Percentiles rank a stretch among this genome's conserved stretches.
These are phyloP conservation scores for Equus quagga DNA, from an alignment of 2,113 vertebrate species.

Conservation along the genomic window DNA sequence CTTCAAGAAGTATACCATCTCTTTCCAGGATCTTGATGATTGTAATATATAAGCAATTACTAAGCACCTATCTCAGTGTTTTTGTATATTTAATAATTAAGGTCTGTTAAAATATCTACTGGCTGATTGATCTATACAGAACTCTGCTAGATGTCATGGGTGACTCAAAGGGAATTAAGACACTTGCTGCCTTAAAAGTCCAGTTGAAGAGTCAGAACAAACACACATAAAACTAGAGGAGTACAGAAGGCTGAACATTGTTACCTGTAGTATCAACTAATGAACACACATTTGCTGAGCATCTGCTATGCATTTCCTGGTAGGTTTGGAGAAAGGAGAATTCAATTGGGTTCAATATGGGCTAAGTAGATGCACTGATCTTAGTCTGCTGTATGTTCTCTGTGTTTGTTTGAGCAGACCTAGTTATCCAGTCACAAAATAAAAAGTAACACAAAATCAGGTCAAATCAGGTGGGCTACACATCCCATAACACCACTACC, in stretches of 20 bases:
- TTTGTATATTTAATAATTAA: not conserved
- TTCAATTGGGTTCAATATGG: not conserved
- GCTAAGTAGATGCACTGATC: not conserved
- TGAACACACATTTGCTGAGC: not conserved
- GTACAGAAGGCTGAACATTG: not conserved
- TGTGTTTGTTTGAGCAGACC: not conserved
- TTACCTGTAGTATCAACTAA: not conserved
- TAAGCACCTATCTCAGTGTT: not conserved
- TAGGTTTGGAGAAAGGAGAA: not conserved
- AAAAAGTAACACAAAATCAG: not conserved
- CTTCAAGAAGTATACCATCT: not conserved
- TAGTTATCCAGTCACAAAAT: not conserved
- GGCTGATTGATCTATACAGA: not conserved
- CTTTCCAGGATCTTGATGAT: not conserved
- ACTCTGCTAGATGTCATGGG: not conserved
- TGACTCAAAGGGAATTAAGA: not conserved
- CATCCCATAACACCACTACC: not conserved
- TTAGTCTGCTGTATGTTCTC: not conserved
- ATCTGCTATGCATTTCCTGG: not conserved
- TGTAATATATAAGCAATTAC: not conserved
- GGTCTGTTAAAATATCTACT: not conserved
- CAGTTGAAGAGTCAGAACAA: not conserved
- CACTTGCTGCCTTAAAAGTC: not conserved
- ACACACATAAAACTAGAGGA: not conserved
- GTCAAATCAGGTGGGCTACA: not conserved